These are phyloP conservation scores for Pentamera pediparva DNA, from an alignment of 53 echinoderm and acorn worm genomes.

Conservation along the genomic window DNA sequence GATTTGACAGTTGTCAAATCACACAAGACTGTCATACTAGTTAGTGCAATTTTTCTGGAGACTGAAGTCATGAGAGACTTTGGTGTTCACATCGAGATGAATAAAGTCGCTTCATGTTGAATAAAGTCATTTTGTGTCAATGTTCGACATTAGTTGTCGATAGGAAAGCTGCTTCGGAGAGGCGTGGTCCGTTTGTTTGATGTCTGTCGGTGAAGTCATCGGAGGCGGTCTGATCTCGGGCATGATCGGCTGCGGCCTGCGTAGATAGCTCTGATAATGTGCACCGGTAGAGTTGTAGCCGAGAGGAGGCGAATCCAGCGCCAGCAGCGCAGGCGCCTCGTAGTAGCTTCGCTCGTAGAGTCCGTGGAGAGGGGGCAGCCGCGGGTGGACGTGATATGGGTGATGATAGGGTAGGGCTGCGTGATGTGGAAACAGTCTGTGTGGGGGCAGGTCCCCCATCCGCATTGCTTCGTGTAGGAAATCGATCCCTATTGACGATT, in stretches of 20 bases:
- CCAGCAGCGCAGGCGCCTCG: not conserved
- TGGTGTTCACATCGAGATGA: no score
- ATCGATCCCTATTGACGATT: slow-evolving; percentile 19
- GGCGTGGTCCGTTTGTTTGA: no score
- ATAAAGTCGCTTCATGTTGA: no score
- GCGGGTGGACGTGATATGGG: not conserved
- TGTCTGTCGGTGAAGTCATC: not conserved
- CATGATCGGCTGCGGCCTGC: slow-evolving; percentile 14
- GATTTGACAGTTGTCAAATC: no score
- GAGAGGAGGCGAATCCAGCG: not conserved
- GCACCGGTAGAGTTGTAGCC: not conserved
- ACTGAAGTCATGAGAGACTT: no score
- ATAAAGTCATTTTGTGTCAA: not conserved
- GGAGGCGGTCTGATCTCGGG: slow-evolving; percentile 6
- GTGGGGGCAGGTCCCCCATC: slow-evolving; percentile 8
- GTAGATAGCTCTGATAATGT: not conserved
- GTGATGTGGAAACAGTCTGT: not conserved
- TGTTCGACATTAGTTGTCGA: not conserved
- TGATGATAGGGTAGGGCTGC: not conserved
- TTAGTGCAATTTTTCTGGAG: no score
- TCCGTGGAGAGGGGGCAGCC: not conserved
- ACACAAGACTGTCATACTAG: no score
- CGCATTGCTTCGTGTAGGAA: slow-evolving; percentile 27
- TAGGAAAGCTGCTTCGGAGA: not conserved
- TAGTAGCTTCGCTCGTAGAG: slow-evolving; percentile 7